Base-by-base conservation (phyloP, 2,888 invertebrate genomes). In the Atrina japonica region DNA sequence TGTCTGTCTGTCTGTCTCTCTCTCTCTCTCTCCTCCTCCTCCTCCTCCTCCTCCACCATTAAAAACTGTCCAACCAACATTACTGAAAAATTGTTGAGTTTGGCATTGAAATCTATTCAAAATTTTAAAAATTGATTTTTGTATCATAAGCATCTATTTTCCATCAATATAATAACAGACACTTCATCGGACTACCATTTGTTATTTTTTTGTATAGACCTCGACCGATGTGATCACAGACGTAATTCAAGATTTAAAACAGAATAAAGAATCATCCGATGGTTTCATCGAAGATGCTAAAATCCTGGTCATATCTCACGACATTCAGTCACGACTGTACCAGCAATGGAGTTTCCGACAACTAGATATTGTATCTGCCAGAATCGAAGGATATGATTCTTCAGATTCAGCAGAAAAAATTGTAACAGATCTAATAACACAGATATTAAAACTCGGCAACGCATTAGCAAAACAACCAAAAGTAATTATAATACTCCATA, bases 291-390 rank as follows among this genome's bases (percentile, higher is more conserved):
- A 80, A 21, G 77, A 81, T 45, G 82, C 85, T 14, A 88, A 87
- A 66, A 85, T 88, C 29, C 76, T 88, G 9, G 77, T 85, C 55
- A 80, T 88, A 47, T 86, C 87, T 59, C 87, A 87, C 75, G 85
- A 88, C 78, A 83, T 89, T 50, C 81, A 84, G 40, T 71, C 81
- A 23, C 76, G 88, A 29, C 77, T 88, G 43, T 89, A 87, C 64
- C 83, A 86, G 64, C 78, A 83, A 49, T 88, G 89, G 89, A 81
- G 77, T 61, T 87, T 79, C 73, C 78, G 88, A 11, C 81, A 83
- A 9, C 70, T 90, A 58, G 89, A 90, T 66, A 88, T 90, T 41
- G 81, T 88, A 64, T 86, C 88, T 16, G 86, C 86, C 16, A 81
- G 84, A 35, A 75, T 88, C 64, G 88, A 88, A 63, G 78, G 84